Base-by-base conservation (phyloP, 2,888 invertebrate genomes). In the Erebia ligea region DNA sequence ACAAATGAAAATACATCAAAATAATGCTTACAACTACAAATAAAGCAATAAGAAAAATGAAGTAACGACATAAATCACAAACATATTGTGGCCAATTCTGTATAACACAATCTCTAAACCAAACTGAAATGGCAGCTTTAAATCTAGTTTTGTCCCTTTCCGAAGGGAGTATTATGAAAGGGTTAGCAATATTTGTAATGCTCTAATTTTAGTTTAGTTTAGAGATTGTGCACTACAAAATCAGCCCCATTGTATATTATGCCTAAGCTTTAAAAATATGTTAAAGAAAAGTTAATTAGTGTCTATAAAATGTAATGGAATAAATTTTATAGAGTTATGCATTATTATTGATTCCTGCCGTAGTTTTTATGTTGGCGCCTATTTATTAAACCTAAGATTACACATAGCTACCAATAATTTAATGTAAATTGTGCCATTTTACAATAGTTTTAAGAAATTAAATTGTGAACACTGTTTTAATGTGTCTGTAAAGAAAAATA, bases 1-100 rank as follows among this genome's bases (percentile, higher is more conserved):
- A 74, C 87, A 90, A 76, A 80, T 94, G 69, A 93, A 93, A 80
- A 75, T 80, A 25, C 84, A 78, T 69, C 82, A 84, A 74, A 83
- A 81, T 76, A 68, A 72, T 57, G 78, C 69, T 80, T 69, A 77
- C 71, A 72, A 71, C 8, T 19, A 62, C 57, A 17, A 25, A 42
- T 50, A 57, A 54, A 62, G 45, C 58, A 17, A 13, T 64, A 42
- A 65, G 45, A 63, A 52, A 67, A 64, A 13, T 64, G 48, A 42
- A 19, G 1, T 40, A n/a, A n/a, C n/a, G n/a, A 11, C 45, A 3
- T 45, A 13, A 13, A 34, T 34, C 6, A 6, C 45, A 45, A 45
- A 45, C 13, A 3, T 34, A 34, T 34, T n/a, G n/a, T n/a, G n/a
- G n/a, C n/a, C n/a, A n/a, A n/a, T n/a, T n/a, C n/a, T n/a, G n/a